Base-by-base conservation (phyloP, 2,797 vertebrate genomes). In the Paguma larvata region DNA sequence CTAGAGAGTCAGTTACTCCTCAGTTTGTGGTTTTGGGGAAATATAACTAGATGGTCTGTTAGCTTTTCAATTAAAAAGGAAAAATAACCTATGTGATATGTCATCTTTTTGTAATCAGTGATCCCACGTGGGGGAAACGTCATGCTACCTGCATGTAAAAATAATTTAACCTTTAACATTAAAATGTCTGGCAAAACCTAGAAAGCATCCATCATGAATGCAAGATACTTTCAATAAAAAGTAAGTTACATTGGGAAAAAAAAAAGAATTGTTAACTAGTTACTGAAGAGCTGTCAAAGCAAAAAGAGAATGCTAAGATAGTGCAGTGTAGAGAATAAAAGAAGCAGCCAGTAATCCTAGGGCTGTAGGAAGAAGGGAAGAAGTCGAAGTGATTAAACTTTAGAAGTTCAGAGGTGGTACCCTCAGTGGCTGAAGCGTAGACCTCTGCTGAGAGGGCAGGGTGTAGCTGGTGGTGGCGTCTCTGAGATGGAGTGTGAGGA, bases 121-220 rank as follows among this genome's bases (percentile, higher is more conserved):
- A 95, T 95, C 59, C 85, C 51, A 70, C 65, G 25, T 97, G 88
- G 85, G 65, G 25, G 41, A 89, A 93, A 78, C 56, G 75, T 90
- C n/a, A 95, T 41, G 97, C 65, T 97, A 68, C 65, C 95, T 97
- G 96, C 97, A 97, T 98, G 97, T 96, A 96, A 95, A 97, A 94
- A 92, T 87, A 89, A 73, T 75, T 88, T 85, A 97, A 96, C 41
- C 27, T 95, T 95, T 96, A 94, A 89, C 34, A 82, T 94, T 91
- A 92, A 97, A 96, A 62, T 94, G 63, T 89, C 79, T 96, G 73
- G 46, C 67, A 86, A 87, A 94, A 95, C 30, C 53, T 70, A 93
- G 86, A 95, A 95, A 91, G 62, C 73, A 85, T 72, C 87, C 80
- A 32, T 95, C 46, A 82, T 75, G 65, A 97, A 84, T 98, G 79